A percentile compares a stretch with the other conserved stretches of the same genome.
Conservation (phyloP, 1,140 invertebrate species). For the Papilio helenus region DNA sequence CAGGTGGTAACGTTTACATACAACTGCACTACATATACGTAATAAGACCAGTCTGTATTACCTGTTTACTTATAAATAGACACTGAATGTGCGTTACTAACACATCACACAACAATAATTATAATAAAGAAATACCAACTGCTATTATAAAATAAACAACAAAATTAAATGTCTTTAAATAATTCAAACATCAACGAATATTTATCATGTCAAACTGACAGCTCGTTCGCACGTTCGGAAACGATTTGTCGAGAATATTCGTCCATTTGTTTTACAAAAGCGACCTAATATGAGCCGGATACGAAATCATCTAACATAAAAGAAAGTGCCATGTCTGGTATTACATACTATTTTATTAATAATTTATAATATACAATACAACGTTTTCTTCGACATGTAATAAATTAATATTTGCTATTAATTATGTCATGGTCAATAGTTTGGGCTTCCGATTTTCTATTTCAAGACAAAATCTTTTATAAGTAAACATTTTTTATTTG, state of each 20-base stretch:
- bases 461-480: not conserved
- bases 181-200: not conserved
- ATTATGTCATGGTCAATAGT: not conserved
- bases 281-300: not conserved
- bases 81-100: constrained; percentile 2
- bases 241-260: not conserved
- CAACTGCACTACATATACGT: constrained; percentile 2
- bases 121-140: not conserved
- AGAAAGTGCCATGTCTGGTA: not conserved
- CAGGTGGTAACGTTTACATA: constrained; percentile 2
- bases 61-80: constrained; percentile 19
- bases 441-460: not conserved
- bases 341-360: not conserved
- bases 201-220: constrained; percentile 7
- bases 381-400: not conserved
- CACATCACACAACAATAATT: not conserved
- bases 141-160: not conserved
- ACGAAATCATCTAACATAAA: not conserved
- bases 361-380: too few species aligned
- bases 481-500: not conserved
- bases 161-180: not conserved
- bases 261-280: not conserved
- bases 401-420: not conserved
- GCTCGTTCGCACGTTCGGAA: constrained; percentile 2
- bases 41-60: not conserved